Conservation (phyloP, 2,888 invertebrate genomes). For the Nomada lathburiana region DNA sequence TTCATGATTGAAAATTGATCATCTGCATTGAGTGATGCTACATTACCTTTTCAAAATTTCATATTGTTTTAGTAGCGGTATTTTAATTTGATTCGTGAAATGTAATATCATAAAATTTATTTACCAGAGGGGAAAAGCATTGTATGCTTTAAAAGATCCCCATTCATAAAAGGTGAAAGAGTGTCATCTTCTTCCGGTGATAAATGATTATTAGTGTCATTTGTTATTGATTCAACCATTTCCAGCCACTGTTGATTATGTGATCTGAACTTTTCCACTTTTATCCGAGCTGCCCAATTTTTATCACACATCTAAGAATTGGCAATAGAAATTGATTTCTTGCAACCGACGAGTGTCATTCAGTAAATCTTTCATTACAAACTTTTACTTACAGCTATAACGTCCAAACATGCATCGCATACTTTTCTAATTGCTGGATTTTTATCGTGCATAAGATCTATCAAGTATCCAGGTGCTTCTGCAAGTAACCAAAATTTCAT, state of each 20-base stretch:
- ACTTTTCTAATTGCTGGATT: constrained; percentile 96
- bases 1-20: constrained; percentile 79
- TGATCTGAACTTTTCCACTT: constrained; percentile 97
- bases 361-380: constrained; percentile 1
- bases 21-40: constrained; percentile 77
- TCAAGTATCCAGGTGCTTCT: constrained; percentile 97
- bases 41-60: constrained; percentile 67
- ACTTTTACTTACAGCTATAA: constrained; percentile 91
- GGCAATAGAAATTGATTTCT: not conserved
- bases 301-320: constrained; percentile 89
- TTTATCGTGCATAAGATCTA: constrained; percentile 99
- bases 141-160: constrained; percentile 88
- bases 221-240: constrained; percentile 93
- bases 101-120: constrained; percentile 24
- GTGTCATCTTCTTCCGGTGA: constrained; percentile 87
- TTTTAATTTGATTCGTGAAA: not conserved
- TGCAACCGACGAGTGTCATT: constrained; percentile 14
- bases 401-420: constrained; percentile 97
- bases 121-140: constrained; percentile 85
- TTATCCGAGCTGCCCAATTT: constrained; percentile 97
- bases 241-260: constrained; percentile 99
- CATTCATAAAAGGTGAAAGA: constrained; percentile 91
- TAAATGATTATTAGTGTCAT: constrained; percentile 85
- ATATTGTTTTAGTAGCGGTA: constrained; percentile 21
- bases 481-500: constrained; percentile 76